Base-by-base conservation (phyloP, 1,140 invertebrate genomes). In the Trichonephila clavata region DNA sequence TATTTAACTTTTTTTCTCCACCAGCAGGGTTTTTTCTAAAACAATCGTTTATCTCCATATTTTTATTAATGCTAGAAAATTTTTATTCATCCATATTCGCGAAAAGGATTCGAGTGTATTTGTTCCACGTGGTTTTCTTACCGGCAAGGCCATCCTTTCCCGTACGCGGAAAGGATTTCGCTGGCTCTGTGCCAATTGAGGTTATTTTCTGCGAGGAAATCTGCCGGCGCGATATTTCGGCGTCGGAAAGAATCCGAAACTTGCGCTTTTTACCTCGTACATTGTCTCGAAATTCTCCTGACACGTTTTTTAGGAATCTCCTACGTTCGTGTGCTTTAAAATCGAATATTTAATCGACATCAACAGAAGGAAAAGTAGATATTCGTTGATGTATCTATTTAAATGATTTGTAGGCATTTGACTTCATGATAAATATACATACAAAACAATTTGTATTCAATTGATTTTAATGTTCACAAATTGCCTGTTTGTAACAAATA, bases 131-230 rank as follows among this genome's bases (percentile, higher is more conserved):
- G 81, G 39, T 83, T 83, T 83, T 57, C 50, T 16, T 24, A 18
- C 27, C 2, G 18, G 39, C 50, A 57, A 83, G 39, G 50, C 13
- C 50, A 57, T n/a, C 81, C 50, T 39, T 39, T 20, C 21, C 21
- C n/a, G 7, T 20, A 21, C 21, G 27, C 24, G 8, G 21, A 18
- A 24, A 77, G 50, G 27, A 77, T 77, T 77, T 71, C 20, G 16
- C 21, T 83, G 80, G 80, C 80, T 50, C 60, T 16, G 6, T 32
- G 86, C 86, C 86, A 87, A 27, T 5, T 43, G 13, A 20, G 32
- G 57, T 87, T 87, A 87, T 87, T 87, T 86, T 87, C 86, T 87
- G 86, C 86, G 60, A 32, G n/a, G 86, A 32, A 87, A 32, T 21
- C 43, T 50, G 20, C 81, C 20, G 80, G 27, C 27, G 20, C 32